phyloP scores from a whole-genome alignment of 37 sponge, comb jelly and placozoan genomes.

The Haliclona indistincta region DNA sequence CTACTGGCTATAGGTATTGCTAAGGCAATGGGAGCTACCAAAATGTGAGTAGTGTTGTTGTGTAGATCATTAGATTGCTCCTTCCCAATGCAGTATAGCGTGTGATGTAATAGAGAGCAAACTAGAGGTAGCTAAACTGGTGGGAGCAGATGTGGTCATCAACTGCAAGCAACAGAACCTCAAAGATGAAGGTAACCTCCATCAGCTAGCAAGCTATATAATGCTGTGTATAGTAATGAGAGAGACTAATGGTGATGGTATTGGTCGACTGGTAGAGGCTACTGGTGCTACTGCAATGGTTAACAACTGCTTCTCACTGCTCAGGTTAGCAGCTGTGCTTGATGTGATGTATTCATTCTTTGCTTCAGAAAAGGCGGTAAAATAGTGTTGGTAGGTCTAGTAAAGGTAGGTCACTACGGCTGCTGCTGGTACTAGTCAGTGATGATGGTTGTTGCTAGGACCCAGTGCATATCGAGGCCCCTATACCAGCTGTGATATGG shows the following conservation, averaged over 20 bases:
- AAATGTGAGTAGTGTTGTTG: conserved; percentile 55
- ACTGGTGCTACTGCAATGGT: conserved; percentile 69
- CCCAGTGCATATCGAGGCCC: conserved; percentile 76
- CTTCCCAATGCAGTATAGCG: conserved; percentile 48
- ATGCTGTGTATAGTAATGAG: conserved; percentile 50
- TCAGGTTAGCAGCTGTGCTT: conserved; percentile 78
- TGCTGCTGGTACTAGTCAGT: background rate
- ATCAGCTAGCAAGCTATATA: background rate
- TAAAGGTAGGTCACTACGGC: background rate
- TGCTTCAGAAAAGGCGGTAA: conserved; percentile 75
- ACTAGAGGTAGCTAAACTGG: conserved; percentile 62
- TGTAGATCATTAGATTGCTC: background rate
- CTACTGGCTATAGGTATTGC: conserved; percentile 76
- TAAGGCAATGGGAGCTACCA: conserved; percentile 81
- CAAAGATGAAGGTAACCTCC: conserved; percentile 41
- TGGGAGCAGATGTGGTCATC: conserved; percentile 82
- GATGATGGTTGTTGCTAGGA: conserved; percentile 14
- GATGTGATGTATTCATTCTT: conserved; percentile 69
- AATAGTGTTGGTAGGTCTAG: background rate
- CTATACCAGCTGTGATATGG: conserved; percentile 68
- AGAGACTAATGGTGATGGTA: conserved; percentile 84
- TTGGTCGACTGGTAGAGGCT: conserved; percentile 82
- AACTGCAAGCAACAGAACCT: conserved; percentile 75
- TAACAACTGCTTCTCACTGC: conserved; percentile 68
- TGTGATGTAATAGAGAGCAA: conserved; percentile 66